phyloP scores from a whole-genome alignment of 2,797 vertebrate genomes.

The Chiroxiphia lanceolata region DNA sequence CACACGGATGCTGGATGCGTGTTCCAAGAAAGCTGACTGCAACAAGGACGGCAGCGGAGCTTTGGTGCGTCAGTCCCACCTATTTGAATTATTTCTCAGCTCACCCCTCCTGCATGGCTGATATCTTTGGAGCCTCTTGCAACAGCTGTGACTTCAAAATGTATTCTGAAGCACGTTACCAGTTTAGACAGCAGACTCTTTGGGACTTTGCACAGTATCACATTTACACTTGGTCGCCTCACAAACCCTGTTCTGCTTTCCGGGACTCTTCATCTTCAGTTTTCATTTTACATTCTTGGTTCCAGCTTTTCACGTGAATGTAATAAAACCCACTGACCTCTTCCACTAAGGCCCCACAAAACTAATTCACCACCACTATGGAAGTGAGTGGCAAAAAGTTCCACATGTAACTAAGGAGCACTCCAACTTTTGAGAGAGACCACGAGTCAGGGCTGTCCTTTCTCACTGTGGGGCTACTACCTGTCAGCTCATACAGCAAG shows the following conservation, averaged over 20 bases:
- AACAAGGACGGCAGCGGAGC: rapidly evolving
- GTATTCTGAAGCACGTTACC: background rate
- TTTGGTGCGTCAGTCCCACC: background rate
- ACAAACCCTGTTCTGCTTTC: background rate
- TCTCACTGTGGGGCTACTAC: background rate
- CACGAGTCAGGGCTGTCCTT: rapidly evolving
- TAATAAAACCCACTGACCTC: background rate
- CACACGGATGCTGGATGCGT: rapidly evolving
- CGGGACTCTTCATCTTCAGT: background rate
- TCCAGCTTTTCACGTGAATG: background rate
- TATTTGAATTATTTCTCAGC: background rate
- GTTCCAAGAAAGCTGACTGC: background rate
- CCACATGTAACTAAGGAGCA: background rate
- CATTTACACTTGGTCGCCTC: background rate
- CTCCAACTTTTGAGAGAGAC: background rate
- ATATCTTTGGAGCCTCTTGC: background rate
- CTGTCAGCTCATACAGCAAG: background rate
- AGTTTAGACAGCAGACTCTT: background rate
- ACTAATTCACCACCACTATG: background rate
- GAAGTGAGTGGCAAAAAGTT: background rate
- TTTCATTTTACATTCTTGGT: constrained; percentile 20
- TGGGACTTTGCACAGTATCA: constrained; percentile 16
- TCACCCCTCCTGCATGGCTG: background rate
- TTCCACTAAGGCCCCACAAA: background rate
- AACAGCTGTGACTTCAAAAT: constrained; percentile 29